phyloP scores from a whole-genome alignment of 2,113 vertebrate genomes.

The Myodes glareolus region DNA sequence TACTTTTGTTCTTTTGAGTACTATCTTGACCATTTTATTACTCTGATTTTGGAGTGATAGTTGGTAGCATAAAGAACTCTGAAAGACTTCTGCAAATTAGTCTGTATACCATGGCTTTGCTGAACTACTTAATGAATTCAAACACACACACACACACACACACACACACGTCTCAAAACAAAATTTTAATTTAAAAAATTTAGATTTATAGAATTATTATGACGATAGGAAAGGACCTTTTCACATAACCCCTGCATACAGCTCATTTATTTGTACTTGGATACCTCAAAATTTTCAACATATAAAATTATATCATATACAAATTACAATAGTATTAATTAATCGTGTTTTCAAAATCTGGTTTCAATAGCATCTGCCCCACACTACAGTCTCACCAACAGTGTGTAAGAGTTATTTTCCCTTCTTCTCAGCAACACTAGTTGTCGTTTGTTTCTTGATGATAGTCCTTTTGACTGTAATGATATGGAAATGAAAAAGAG shows the following conservation, averaged over 20 bases:
- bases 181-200: not conserved
- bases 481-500: not conserved
- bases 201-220: not conserved
- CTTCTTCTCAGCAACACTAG: not conserved
- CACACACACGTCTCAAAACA: not conserved
- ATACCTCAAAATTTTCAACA: not conserved
- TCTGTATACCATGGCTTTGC: not conserved
- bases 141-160: not conserved
- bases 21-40: not conserved
- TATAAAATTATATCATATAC: not conserved
- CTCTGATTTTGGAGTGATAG: constrained; percentile 20
- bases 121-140: not conserved
- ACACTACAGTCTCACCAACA: not conserved
- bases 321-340: not conserved
- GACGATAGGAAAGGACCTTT: not conserved
- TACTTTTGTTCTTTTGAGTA: constrained; percentile 35
- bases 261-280: not conserved
- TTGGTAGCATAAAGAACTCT: not conserved
- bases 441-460: not conserved
- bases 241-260: not conserved
- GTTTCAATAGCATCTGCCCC: too few relatives aligned
- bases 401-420: not conserved
- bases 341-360: not conserved
- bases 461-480: not conserved
- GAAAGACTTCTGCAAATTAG: not conserved